phyloP scores from a whole-genome alignment of 2,888 invertebrate genomes.

The Oxytorus armatus region DNA sequence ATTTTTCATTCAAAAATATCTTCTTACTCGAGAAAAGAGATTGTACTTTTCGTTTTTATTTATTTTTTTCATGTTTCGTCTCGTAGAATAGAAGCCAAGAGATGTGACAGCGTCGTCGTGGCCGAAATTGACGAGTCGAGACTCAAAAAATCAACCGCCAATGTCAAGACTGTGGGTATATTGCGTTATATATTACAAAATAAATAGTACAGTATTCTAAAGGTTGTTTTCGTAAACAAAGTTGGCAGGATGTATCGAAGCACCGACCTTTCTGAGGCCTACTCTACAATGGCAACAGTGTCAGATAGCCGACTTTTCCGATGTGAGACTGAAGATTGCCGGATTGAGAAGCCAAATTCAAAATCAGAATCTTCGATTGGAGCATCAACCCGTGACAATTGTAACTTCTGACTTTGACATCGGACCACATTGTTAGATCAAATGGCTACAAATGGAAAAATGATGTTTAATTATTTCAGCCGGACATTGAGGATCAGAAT shows the following conservation, averaged over 20 bases:
- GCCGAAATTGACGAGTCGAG: conserved; percentile 76
- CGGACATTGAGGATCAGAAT: conserved; percentile 82
- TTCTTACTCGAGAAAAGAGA: neutral
- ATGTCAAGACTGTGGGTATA: conserved; percentile 74
- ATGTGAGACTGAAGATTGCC: conserved; percentile 86
- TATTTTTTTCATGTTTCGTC: conserved; percentile 22
- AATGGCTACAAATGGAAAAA: neutral
- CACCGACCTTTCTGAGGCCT: conserved; percentile 84
- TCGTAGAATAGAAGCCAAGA: conserved; percentile 79
- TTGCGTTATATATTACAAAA: neutral
- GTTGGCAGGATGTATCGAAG: conserved; percentile 84
- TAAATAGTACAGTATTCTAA: neutral
- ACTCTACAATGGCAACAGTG: conserved; percentile 88
- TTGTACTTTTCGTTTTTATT: conserved; percentile 17
- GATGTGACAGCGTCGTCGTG: conserved; percentile 79
- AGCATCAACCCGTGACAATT: conserved; percentile 45
- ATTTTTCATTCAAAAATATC: conserved; percentile 20
- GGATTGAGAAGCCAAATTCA: conserved; percentile 76
- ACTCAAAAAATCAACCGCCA: conserved; percentile 73
- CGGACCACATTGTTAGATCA: too few species aligned
- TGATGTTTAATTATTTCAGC: conserved; percentile 79
- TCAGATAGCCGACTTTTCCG: conserved; percentile 89
- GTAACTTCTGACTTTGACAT: conserved; percentile 36
- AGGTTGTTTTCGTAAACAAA: conserved; percentile 69
- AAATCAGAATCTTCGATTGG: conserved; percentile 70